Conservation (phyloP, 2,797 vertebrate species). For the Glyptemys insculpta region DNA sequence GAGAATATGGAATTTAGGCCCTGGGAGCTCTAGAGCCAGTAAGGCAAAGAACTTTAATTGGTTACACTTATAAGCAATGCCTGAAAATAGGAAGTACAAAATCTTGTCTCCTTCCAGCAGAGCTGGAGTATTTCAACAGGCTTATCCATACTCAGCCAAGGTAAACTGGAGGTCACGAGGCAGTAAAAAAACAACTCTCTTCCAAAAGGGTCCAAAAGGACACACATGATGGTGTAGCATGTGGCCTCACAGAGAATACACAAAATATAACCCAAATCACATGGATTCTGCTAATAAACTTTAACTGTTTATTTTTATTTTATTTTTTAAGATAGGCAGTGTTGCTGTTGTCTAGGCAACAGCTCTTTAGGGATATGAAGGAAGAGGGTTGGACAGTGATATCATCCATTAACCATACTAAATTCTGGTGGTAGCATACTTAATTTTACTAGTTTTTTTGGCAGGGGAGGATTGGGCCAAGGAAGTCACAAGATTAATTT, state of each 20-base stretch:
- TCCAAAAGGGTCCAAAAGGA: slow-evolving; percentile 21
- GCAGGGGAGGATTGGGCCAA: slow-evolving; percentile 8
- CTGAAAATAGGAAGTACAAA: slow-evolving; percentile 16
- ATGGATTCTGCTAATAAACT: slow-evolving; percentile 20
- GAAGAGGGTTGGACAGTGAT: slow-evolving; percentile 34
- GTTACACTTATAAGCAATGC: neutral
- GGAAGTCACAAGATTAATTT: slow-evolving; percentile 32
- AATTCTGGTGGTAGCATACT: slow-evolving; percentile 39
- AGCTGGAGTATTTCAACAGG: slow-evolving; percentile 44
- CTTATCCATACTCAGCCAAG: slow-evolving; percentile 35
- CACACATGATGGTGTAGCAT: neutral
- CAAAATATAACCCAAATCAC: slow-evolving; percentile 16
- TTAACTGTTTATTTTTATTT: slow-evolving; percentile 43
- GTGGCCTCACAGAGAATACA: neutral
- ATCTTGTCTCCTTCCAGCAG: slow-evolving; percentile 37
- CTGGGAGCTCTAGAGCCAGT: neutral
- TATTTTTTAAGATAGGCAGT: slow-evolving; percentile 44
- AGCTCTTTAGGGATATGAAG: neutral
- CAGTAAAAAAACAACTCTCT: slow-evolving; percentile 34
- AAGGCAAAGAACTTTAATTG: neutral
- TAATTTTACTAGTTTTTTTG: slow-evolving; percentile 50
- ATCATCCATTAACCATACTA: slow-evolving; percentile 16
- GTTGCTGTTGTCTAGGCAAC: slow-evolving; percentile 25
- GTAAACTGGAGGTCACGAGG: slow-evolving; percentile 46
- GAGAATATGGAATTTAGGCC: neutral